These are phyloP conservation scores for Microctonus aethiopoides DNA, from an alignment of 2,888 invertebrate species.

Conservation along the genomic window DNA sequence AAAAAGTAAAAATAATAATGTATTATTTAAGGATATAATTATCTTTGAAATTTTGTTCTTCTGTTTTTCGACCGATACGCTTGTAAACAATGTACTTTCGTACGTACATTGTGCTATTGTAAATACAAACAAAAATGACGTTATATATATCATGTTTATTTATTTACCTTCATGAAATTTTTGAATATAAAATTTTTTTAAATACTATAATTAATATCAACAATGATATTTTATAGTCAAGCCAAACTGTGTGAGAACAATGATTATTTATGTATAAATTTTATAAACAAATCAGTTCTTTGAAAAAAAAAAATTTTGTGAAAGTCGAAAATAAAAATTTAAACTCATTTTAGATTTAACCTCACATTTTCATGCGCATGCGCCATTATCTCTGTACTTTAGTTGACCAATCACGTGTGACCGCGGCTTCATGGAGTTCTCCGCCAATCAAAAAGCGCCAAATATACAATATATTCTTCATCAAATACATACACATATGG, in stretches of 20 bases:
- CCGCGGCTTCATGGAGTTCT: neutral
- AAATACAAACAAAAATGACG: slow-evolving; percentile 5
- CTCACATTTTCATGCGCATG: neutral
- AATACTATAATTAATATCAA: too few relatives aligned
- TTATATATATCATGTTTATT: neutral
- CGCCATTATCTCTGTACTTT: neutral
- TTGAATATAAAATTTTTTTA: too few relatives aligned
- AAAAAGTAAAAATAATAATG: neutral
- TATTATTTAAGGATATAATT: neutral
- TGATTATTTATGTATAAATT: too few relatives aligned
- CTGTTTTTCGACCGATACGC: slow-evolving; percentile 17
- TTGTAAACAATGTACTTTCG: slow-evolving; percentile 11
- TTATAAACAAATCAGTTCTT: too few relatives aligned
- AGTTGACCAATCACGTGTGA: neutral
- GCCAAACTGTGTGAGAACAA: too few relatives aligned
- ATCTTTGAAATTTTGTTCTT: slow-evolving; percentile 7
- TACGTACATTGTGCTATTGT: slow-evolving; percentile 17
- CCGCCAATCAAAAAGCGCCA: slow-evolving; percentile 49
- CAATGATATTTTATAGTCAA: too few relatives aligned
- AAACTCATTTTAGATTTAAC: too few relatives aligned
- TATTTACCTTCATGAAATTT: neutral
- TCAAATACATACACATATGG: neutral
- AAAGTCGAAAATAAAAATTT: too few relatives aligned
- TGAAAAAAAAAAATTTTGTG: too few relatives aligned
- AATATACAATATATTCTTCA: slow-evolving; percentile 40